Evolutionary conservation across 2,888 invertebrate genomes (phyloP).

Genomic region (Andrena minutula): DNA sequence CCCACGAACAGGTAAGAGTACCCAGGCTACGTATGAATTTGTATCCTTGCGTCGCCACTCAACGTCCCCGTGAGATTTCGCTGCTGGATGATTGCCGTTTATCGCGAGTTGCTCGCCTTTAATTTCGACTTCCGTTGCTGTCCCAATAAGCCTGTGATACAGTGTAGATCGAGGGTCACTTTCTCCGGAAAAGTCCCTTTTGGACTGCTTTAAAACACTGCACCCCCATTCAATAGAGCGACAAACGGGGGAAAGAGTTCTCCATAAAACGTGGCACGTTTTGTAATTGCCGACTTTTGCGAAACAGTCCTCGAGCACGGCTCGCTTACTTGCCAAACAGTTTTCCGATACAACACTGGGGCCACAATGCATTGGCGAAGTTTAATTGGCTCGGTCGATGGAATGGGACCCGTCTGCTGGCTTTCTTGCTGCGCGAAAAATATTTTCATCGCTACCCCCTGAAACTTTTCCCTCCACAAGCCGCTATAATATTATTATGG

Average conservation of each 20-base stretch:
- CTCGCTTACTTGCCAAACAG: constrained; percentile 53
- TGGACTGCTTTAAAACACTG: neutral
- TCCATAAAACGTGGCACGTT: neutral
- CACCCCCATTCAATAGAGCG: neutral
- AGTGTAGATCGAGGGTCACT: neutral
- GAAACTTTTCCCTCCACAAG: neutral
- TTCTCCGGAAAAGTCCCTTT: neutral
- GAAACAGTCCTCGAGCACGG: constrained; percentile 49
- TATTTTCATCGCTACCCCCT: constrained; percentile 13
- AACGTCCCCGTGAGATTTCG: neutral
- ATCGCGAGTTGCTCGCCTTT: neutral
- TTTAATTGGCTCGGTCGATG: constrained; percentile 45
- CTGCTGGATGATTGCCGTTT: neutral
- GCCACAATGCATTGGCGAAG: constrained; percentile 22
- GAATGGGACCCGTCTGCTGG: neutral
- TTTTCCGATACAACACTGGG: constrained; percentile 44
- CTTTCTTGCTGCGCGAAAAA: constrained; percentile 8
- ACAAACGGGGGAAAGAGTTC: constrained; percentile 14
- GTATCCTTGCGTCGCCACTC: too few relatives aligned
- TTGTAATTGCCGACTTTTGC: constrained; percentile 48
- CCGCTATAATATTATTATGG: neutral
- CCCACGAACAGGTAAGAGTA: constrained; percentile 86
- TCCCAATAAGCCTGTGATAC: too few relatives aligned
- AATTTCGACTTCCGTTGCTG: neutral
- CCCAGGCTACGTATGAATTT: constrained; percentile 22